Evolutionary conservation across 2,888 invertebrate species (phyloP).

Genomic region (Ptilodon capucinus): DNA sequence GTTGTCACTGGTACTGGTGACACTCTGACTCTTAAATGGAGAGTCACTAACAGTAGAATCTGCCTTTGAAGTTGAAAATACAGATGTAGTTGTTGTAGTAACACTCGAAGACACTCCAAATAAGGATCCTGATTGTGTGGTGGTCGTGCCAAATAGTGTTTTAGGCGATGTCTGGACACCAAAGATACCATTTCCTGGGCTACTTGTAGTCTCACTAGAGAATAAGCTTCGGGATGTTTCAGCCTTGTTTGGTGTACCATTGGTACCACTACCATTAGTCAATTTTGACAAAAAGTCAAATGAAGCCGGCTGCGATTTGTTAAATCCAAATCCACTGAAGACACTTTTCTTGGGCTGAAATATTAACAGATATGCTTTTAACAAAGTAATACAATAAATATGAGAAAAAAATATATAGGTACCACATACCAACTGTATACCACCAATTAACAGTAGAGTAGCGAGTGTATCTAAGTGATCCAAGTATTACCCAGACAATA

Average conservation of each 20-base stretch:
- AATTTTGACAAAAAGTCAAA: slow-evolving; percentile 85
- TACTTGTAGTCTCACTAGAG: slow-evolving; percentile 40
- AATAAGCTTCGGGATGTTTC: slow-evolving; percentile 47
- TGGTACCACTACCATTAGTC: slow-evolving; percentile 73
- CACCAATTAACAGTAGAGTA: too few relatives aligned
- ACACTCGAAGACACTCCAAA: slow-evolving; percentile 29
- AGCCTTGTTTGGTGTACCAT: slow-evolving; percentile 43
- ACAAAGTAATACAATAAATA: background rate
- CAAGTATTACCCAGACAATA: too few relatives aligned
- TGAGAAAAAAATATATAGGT: too few relatives aligned
- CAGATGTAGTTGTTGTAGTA: slow-evolving; percentile 37
- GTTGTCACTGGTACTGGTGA: slow-evolving; percentile 41
- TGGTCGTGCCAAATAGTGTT: slow-evolving; percentile 47
- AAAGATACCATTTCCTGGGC: slow-evolving; percentile 46
- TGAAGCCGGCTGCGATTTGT: slow-evolving; percentile 75
- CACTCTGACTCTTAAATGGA: slow-evolving; percentile 57
- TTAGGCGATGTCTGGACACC: slow-evolving; percentile 43
- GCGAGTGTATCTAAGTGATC: too few relatives aligned
- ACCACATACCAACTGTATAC: too few relatives aligned
- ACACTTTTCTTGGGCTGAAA: slow-evolving; percentile 81
- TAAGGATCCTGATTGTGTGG: slow-evolving; percentile 13
- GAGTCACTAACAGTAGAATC: slow-evolving; percentile 55
- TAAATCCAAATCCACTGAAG: slow-evolving; percentile 87
- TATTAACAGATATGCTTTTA: slow-evolving; percentile 15
- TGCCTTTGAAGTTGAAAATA: slow-evolving; percentile 54